These are phyloP conservation scores for Clarias platycephalus DNA, from an alignment of 2,797 vertebrate genomes.

Conservation along the genomic window DNA sequence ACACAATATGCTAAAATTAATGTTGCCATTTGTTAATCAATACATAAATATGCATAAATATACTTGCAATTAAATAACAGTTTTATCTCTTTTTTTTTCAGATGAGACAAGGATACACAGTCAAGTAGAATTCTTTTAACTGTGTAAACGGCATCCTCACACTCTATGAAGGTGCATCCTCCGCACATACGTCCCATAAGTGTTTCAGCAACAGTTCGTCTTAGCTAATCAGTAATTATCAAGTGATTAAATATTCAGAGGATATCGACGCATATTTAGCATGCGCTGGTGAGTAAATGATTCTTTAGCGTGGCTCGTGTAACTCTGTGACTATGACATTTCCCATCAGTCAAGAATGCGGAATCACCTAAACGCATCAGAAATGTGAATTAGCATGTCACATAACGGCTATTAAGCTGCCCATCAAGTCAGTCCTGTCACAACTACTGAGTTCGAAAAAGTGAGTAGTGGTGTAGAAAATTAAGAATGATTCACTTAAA, in stretches of 20 bases:
- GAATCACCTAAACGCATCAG: conserved; percentile 49
- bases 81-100: not conserved
- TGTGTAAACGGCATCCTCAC: conserved; percentile 4
- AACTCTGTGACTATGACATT: conserved; percentile 55
- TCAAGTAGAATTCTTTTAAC: not conserved
- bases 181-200: conserved; percentile 48
- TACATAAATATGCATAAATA: not conserved
- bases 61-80: not conserved
- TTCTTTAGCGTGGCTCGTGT: conserved; percentile 62
- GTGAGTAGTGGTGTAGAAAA: conserved; percentile 42
- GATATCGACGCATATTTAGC: conserved; percentile 75
- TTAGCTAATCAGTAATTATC: conserved; percentile 76
- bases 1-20: not conserved
- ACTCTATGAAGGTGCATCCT: conserved; percentile 18
- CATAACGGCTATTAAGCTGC: conserved; percentile 49
- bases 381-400: conserved; percentile 56
- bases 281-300: conserved; percentile 72
- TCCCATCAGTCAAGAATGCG: conserved; percentile 51
- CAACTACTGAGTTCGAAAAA: conserved; percentile 39
- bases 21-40: not conserved
- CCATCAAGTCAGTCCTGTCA: conserved; percentile 54
- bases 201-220: conserved; percentile 66
- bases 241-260: conserved; percentile 77
- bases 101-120: not conserved
- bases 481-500: conserved; percentile 41